phyloP scores from a whole-genome alignment of 2,797 vertebrate species.

The Gambelia wislizenii region DNA sequence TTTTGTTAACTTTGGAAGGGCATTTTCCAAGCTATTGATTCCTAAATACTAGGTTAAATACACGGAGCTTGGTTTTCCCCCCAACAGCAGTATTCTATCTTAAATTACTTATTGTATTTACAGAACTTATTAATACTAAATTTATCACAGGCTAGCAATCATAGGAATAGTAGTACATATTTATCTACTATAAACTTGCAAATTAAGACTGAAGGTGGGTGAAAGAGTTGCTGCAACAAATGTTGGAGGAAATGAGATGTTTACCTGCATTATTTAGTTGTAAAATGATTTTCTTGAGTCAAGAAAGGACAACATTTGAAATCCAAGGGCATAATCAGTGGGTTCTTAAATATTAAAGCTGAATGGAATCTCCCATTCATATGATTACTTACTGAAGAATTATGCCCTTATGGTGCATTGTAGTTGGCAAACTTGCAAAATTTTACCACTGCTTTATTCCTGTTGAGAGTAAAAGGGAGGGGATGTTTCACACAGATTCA shows the following conservation, averaged over 20 bases:
- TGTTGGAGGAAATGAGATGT: background rate
- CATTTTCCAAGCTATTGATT: background rate
- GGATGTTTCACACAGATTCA: background rate
- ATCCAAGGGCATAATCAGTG: background rate
- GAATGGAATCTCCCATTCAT: background rate
- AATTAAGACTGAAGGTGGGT: background rate
- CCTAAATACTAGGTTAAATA: no score
- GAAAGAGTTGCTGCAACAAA: background rate
- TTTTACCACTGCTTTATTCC: background rate
- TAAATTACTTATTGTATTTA: no score
- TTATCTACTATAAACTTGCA: background rate
- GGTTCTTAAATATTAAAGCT: background rate
- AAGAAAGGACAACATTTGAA: background rate
- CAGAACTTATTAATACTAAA: background rate
- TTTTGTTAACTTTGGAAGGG: background rate
- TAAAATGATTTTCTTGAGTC: background rate
- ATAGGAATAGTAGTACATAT: background rate
- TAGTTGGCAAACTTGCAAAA: background rate
- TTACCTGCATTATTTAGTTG: background rate
- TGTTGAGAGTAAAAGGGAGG: background rate
- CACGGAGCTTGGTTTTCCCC: no score
- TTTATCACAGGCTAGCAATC: background rate
- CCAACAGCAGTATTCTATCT: no score
- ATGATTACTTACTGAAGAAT: background rate
- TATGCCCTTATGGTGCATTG: background rate